phyloP scores from a whole-genome alignment of 2,888 invertebrate genomes.

The Stenolophus ochropezus region DNA sequence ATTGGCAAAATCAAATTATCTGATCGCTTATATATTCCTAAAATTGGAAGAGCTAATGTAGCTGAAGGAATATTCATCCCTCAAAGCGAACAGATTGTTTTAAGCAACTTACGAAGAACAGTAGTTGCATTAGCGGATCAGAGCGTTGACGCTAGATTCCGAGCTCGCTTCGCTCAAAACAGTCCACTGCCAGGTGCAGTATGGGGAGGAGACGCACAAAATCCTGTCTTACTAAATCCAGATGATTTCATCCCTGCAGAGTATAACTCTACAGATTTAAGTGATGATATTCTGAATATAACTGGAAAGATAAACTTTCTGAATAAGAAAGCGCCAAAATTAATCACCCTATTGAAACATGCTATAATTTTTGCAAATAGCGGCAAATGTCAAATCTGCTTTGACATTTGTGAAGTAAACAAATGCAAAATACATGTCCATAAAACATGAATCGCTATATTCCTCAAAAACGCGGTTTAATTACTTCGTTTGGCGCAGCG shows the following conservation, averaged over 20 bases:
- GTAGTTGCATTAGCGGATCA: neutral
- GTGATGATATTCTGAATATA: neutral
- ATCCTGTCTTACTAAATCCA: neutral
- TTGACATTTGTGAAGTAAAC: too few relatives aligned
- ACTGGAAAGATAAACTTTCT: too few relatives aligned
- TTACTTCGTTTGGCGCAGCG: too few relatives aligned
- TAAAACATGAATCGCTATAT: too few relatives aligned
- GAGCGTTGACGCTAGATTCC: neutral
- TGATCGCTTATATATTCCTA: neutral
- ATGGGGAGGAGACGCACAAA: neutral
- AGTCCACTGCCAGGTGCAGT: constrained; percentile 1
- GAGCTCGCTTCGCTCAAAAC: neutral
- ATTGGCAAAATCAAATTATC: neutral
- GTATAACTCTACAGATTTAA: neutral
- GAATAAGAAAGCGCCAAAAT: too few relatives aligned
- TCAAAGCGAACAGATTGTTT: neutral
- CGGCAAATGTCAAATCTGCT: too few relatives aligned
- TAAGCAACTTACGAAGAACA: neutral
- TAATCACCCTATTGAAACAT: too few relatives aligned
- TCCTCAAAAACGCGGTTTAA: too few relatives aligned
- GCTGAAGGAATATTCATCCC: neutral
- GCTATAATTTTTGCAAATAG: too few relatives aligned
- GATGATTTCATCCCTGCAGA: neutral
- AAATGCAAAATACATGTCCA: too few relatives aligned
- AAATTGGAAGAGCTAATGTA: neutral